Evolutionary conservation across 2,797 vertebrate species (phyloP).

Genomic region (Notamacropus eugenii): DNA sequence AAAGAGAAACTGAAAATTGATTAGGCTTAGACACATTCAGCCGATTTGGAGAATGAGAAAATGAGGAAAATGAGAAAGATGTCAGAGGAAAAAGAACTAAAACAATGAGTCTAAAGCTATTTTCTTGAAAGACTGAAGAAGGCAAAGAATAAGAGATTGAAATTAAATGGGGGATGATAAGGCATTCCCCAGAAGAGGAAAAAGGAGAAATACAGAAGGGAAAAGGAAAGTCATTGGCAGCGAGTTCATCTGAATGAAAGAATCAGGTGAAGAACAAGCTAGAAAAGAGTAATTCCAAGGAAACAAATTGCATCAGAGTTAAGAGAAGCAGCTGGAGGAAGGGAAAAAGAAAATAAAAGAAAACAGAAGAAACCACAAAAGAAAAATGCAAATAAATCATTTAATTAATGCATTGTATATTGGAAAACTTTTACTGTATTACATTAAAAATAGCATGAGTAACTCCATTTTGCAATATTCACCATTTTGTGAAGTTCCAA

Average conservation of each 20-base stretch:
- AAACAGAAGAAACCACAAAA: background rate
- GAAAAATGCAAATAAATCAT: background rate
- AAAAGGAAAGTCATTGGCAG: background rate
- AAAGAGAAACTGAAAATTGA: background rate
- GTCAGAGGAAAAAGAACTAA: background rate
- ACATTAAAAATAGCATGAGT: background rate
- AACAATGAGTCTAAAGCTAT: background rate
- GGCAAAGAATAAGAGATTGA: background rate
- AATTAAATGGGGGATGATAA: background rate
- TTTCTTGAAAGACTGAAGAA: background rate
- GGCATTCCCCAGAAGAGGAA: background rate
- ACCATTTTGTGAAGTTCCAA: background rate
- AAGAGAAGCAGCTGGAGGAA: background rate
- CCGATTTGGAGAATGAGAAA: background rate
- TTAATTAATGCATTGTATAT: background rate
- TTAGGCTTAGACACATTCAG: background rate
- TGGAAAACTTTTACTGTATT: background rate
- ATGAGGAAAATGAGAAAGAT: background rate
- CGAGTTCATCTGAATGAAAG: background rate
- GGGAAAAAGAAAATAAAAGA: background rate
- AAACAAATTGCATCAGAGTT: background rate
- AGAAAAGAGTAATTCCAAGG: background rate
- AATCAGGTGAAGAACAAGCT: background rate
- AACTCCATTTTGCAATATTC: background rate
- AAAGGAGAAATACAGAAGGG: background rate